Conservation (phyloP, 2,113 vertebrate species). For the Hyperoodon ampullatus region DNA sequence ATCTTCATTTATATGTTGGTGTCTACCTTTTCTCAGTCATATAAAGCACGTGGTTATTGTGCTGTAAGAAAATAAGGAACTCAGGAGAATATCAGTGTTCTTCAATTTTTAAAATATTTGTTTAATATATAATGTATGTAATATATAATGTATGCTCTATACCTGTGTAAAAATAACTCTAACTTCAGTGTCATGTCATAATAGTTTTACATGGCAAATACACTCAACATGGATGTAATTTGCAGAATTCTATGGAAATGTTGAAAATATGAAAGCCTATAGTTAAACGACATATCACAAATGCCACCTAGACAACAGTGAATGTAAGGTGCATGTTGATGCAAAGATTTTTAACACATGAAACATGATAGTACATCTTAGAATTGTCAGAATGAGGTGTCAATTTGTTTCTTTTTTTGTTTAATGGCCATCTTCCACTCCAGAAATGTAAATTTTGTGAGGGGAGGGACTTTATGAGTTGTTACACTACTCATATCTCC, state of each 20-base stretch:
- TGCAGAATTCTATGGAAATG: background rate
- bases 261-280: background rate
- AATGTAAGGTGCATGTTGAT: background rate
- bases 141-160: background rate
- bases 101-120: background rate
- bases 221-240: background rate
- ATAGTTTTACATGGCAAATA: background rate
- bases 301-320: background rate
- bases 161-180: background rate
- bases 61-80: background rate
- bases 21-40: background rate
- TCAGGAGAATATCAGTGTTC: background rate
- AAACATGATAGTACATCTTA: background rate
- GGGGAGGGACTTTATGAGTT: background rate
- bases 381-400: background rate
- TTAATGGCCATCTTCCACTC: background rate
- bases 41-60: background rate
- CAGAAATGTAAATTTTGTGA: background rate
- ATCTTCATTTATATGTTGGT: background rate
- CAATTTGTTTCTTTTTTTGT: background rate
- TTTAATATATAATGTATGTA: background rate
- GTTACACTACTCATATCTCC: background rate
- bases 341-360: background rate
- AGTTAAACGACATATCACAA: background rate
- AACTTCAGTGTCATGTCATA: background rate